Conservation (phyloP, 2,888 invertebrate species). For the Piscicola geometra region DNA sequence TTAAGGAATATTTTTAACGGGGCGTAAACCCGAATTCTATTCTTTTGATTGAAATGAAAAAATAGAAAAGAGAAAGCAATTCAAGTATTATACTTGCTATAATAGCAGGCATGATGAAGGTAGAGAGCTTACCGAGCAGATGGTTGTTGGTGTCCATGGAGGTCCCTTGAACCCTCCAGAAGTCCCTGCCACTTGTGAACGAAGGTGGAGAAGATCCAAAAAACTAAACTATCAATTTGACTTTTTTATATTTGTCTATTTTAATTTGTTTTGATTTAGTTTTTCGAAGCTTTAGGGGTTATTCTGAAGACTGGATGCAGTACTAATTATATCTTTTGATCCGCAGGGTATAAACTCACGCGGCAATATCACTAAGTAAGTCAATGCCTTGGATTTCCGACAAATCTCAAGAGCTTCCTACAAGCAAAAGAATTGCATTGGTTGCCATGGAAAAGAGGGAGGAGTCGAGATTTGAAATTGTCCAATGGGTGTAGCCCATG, state of each 20-base stretch:
- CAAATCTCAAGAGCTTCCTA: neutral
- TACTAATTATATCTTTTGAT: neutral
- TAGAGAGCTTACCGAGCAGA: neutral
- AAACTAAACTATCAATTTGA: too few relatives aligned
- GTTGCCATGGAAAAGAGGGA: conserved; percentile 1
- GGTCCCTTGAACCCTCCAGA: neutral
- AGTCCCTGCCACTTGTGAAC: neutral
- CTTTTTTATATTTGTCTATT: too few relatives aligned
- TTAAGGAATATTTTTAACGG: too few relatives aligned
- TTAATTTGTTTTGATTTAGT: too few relatives aligned
- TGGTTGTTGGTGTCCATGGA: neutral
- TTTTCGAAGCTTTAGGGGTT: too few relatives aligned
- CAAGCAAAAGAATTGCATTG: neutral
- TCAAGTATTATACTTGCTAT: too few relatives aligned
- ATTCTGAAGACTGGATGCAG: too few relatives aligned
- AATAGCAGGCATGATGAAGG: neutral
- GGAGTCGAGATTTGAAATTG: neutral
- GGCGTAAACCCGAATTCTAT: too few relatives aligned
- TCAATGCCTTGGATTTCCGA: neutral
- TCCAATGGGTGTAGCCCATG: neutral
- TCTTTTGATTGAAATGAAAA: too few relatives aligned
- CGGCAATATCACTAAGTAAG: neutral
- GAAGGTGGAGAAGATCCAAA: too few relatives aligned
- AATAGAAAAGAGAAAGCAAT: too few relatives aligned
- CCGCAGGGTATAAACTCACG: neutral